phyloP scores from a whole-genome alignment of 2,113 vertebrate species.

The Mystacornis crossleyi region DNA sequence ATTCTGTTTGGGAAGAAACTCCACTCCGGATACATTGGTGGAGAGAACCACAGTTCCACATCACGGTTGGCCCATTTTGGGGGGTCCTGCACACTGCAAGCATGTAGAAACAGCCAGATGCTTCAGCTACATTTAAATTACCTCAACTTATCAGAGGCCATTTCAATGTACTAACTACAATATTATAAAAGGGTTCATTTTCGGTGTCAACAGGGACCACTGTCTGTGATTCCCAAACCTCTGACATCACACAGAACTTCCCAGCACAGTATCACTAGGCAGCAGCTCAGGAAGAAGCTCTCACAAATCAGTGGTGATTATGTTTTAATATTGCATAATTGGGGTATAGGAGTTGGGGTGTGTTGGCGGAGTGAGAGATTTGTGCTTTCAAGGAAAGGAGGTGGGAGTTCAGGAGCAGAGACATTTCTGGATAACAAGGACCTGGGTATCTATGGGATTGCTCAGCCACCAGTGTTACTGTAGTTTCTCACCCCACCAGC shows the following conservation, averaged over 20 bases:
- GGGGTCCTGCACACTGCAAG: neutral
- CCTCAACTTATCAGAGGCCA: neutral
- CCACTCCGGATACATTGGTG: neutral
- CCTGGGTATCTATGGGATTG: neutral
- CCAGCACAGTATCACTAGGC: neutral
- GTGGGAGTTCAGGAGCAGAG: neutral
- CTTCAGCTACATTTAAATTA: neutral
- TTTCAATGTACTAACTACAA: neutral
- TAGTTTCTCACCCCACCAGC: neutral
- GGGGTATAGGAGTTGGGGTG: neutral
- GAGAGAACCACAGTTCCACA: neutral
- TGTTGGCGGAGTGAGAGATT: neutral
- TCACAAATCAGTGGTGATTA: neutral
- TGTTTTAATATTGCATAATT: neutral
- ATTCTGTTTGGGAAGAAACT: neutral
- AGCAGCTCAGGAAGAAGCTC: neutral
- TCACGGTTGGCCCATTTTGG: fast-evolving
- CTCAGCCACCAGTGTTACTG: fast-evolving
- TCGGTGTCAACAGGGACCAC: neutral
- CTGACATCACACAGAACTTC: fast-evolving
- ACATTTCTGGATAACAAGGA: neutral
- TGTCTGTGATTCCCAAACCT: neutral
- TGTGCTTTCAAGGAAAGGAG: neutral
- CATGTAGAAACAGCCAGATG: neutral
- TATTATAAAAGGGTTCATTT: neutral